Percentiles rank a stretch among this genome's conserved stretches.
These are phyloP conservation scores for Amphimallon solstitiale DNA, from an alignment of 2,888 invertebrate genomes.

Conservation along the genomic window DNA sequence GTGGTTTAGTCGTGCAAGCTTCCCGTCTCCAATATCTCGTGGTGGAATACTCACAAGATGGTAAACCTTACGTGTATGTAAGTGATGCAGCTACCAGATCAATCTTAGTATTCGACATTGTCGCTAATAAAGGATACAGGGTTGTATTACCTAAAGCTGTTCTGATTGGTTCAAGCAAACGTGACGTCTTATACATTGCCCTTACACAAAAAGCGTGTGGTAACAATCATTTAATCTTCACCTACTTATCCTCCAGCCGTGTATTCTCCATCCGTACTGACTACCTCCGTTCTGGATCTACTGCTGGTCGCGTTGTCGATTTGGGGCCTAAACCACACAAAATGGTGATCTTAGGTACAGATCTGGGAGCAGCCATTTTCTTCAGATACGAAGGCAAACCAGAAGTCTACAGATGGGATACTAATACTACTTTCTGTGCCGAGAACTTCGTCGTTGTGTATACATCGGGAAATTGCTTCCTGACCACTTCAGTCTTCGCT, in stretches of 20 bases:
- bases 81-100: constrained; percentile 77
- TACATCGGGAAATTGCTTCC: constrained; percentile 64
- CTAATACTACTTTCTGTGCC: constrained; percentile 61
- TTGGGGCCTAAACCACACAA: constrained; percentile 69
- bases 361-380: constrained; percentile 68
- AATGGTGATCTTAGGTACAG: constrained; percentile 71
- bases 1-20: constrained; percentile 67
- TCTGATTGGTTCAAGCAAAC: constrained; percentile 64
- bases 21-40: constrained; percentile 76
- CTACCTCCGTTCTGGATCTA: constrained; percentile 69
- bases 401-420: constrained; percentile 71
- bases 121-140: constrained; percentile 70
- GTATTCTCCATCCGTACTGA: constrained; percentile 74
- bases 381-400: constrained; percentile 70
- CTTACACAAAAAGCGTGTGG: constrained; percentile 70
- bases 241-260: constrained; percentile 71
- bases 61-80: constrained; percentile 72
- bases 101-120: constrained; percentile 74
- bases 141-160: constrained; percentile 71
- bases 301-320: constrained; percentile 66
- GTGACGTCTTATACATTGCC: constrained; percentile 74
- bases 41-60: constrained; percentile 72
- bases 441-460: constrained; percentile 67
- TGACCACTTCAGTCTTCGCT: constrained; percentile 70
- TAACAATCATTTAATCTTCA: constrained; percentile 69